A percentile compares a stretch with the other conserved stretches of the same genome.
Evolutionary conservation across 2,888 invertebrate genomes (phyloP).

Genomic region (Drosophila antonietae): DNA sequence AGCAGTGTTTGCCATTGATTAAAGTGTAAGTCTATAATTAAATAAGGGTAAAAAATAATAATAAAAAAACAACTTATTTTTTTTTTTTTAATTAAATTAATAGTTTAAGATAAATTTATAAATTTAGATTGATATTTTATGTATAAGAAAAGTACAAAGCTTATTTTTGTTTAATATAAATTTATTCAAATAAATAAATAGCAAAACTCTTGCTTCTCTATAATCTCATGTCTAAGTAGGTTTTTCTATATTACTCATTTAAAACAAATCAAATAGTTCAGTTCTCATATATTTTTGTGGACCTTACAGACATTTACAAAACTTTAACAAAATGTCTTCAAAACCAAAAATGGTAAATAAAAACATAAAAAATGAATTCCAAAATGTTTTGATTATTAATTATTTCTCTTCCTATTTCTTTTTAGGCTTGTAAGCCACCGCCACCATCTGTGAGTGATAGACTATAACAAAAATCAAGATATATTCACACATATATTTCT

Average conservation of each 20-base stretch:
- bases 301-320: not conserved
- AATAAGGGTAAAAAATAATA: too few relatives aligned
- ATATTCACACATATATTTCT: not conserved
- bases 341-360: slow-evolving; percentile 9
- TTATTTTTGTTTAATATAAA: too few relatives aligned
- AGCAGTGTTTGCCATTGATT: too few relatives aligned
- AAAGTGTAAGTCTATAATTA: too few relatives aligned
- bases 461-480: not conserved
- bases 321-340: slow-evolving; percentile 15
- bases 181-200: too few relatives aligned
- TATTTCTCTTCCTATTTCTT: not conserved
- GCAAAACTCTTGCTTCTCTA: too few relatives aligned
- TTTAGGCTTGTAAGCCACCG: not conserved
- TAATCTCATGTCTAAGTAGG: not conserved
- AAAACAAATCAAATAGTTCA: not conserved
- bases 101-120: too few relatives aligned
- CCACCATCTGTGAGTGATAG: not conserved
- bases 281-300: slow-evolving; percentile 4
- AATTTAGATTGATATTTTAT: too few relatives aligned
- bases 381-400: not conserved
- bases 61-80: too few relatives aligned
- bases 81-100: too few relatives aligned
- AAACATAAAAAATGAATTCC: not conserved
- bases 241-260: not conserved
- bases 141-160: too few relatives aligned